Base-by-base conservation (phyloP, 2,888 invertebrate species). In the Drosophila gaucha region DNA sequence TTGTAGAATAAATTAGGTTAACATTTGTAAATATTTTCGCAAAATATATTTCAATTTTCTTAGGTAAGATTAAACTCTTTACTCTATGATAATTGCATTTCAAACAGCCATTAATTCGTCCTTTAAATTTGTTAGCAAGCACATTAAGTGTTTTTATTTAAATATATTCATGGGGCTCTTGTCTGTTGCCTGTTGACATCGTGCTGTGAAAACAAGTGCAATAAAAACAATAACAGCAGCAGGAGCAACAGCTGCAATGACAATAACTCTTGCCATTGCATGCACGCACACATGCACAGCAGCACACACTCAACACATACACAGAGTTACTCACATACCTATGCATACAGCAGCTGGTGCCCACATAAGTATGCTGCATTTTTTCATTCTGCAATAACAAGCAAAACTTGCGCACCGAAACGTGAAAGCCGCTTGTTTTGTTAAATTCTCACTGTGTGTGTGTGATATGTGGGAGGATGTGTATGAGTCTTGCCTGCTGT, bases 211-310 rank as follows among this genome's bases (percentile, higher is more conserved):
- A 67, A 77, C 84, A 76, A 65, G 66, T 73, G 52, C 72, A 63
- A 60, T 80, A 72, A 70, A 78, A 83, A 57, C 80, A 84, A 84
- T 65, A 83, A 72, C 80, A 72, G 41, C 59, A 66, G 72, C 56
- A 59, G 65, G 50, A 68, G 80, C 84, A 86, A 71, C 88, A 86
- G 86, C 82, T 88, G 86, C 83, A 86, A 59, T 57, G 84, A 80
- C 82, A 86, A 80, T 84, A 80, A 78, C 87, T 80, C 78, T 50
- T 65, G 46, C 70, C 78, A 63, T 36, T 77, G 66, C 56, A 59
- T 46, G 30, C 47, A 22, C 54, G 18, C 52, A 57, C 52, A 35
- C 31, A 30, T 12, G 20, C 39, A 5, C 36, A 55, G n/a, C n/a
- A n/a, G n/a, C 49, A 9, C 14, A 26, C 26, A 12, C 49, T 30